Base-by-base conservation (phyloP, 2,797 vertebrate species). In the Pseudopleuronectes americanus region DNA sequence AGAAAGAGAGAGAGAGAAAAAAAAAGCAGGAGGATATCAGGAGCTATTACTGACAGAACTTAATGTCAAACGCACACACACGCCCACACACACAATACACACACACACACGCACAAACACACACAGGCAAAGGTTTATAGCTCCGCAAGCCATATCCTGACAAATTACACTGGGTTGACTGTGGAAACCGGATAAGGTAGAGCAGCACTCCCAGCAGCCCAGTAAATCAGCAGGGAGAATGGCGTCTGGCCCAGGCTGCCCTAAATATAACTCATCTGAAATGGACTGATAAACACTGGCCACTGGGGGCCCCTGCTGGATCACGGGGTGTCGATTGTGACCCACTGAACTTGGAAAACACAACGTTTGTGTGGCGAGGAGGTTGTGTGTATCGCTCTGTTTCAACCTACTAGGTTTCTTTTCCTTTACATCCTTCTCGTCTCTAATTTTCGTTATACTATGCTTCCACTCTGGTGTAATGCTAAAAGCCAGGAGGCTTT, bases 191-290 rank as follows among this genome's bases (percentile, higher is more conserved):
- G 92, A 93, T 93, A 92, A 92, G 91, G 91, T 85, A 91, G 87
- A 90, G 89, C 80, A 84, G 87, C 23, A 79, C 85, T 89, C 90
- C 92, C 88, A 91, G 87, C 88, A 90, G 92, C 84, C 86, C 87
- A 84, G 90, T 93, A 92, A 93, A 93, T 93, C 92, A 93, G 90
- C 89, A 84, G 90, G 91, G 91, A 92, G 89, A 92, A 92, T 92
- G 87, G 90, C 83, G 88, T 92, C 89, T 92, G 88, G 89, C 87
- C 87, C 82, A 66, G 75, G 80, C 87, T 90, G 88, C 86, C 90
- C 92, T 92, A 93, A 92, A 93, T 93, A 92, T 92, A 93, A 92
- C 91, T 92, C 87, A 87, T 92, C 92, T 93, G 91, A 92, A 92
- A 91, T 90, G 84, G 90, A 88, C 91, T 90, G 92, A 93, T 92